A percentile compares a stretch with the other conserved stretches of the same genome.
Conservation (phyloP, 1,140 invertebrate species). For the Sesamia nonagrioides region DNA sequence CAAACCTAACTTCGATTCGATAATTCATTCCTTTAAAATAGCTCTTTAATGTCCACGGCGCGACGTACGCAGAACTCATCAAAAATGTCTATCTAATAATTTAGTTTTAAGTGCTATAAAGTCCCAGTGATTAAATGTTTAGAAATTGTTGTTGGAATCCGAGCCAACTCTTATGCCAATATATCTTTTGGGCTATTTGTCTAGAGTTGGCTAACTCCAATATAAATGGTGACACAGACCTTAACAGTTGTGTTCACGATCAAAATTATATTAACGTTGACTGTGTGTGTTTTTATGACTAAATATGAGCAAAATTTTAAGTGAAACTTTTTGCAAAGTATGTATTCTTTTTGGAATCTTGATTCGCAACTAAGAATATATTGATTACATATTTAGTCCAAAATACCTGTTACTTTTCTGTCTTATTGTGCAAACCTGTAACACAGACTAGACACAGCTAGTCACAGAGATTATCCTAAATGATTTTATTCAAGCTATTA, state of each 20-base stretch:
- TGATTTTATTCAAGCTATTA: too few relatives aligned
- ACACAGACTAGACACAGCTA: too few relatives aligned
- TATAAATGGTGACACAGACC: not conserved
- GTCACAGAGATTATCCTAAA: too few relatives aligned
- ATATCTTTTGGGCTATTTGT: not conserved
- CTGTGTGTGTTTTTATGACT: not conserved
- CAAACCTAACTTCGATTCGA: not conserved
- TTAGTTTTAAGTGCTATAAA: constrained; percentile 10
- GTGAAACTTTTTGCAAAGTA: too few relatives aligned
- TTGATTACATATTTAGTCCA: too few relatives aligned
- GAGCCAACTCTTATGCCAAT: constrained; percentile 7
- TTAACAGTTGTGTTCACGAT: not conserved
- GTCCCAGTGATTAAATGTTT: not conserved
- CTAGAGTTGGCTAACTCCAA: not conserved
- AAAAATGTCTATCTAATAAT: constrained; percentile 12
- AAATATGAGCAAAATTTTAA: not conserved
- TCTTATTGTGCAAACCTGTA: too few relatives aligned
- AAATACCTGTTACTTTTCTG: too few relatives aligned
- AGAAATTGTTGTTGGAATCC: not conserved
- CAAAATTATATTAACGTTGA: not conserved
- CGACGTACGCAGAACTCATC: constrained; percentile 5
- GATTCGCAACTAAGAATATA: too few relatives aligned
- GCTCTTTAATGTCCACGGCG: constrained; percentile 8
- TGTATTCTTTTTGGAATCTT: too few relatives aligned
- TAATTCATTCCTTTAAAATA: constrained; percentile 33